Conservation (phyloP, 2,888 invertebrate species). For the Sesia bembeciformis region DNA sequence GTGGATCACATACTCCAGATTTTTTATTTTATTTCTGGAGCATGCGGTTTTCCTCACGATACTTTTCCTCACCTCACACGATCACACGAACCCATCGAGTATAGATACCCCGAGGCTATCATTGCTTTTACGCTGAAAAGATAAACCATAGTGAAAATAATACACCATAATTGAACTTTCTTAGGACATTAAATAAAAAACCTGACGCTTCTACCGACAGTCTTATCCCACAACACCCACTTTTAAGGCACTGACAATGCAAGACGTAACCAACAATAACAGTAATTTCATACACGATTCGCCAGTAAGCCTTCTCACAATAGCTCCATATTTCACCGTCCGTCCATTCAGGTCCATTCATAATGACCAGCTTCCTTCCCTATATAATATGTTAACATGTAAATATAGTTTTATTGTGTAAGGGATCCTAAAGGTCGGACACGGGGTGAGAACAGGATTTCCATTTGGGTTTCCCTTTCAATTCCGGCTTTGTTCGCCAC, state of each 20-base stretch:
- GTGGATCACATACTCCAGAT: no score
- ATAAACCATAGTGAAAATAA: no score
- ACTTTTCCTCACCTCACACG: no score
- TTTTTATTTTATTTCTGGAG: no score
- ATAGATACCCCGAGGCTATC: no score
- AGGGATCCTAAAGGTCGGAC: conserved; percentile 44
- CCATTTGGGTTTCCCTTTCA: conserved; percentile 46
- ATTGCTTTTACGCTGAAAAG: no score
- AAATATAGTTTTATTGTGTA: conserved; percentile 28
- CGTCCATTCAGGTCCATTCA: conserved; percentile 25
- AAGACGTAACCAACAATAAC: conserved; percentile 14
- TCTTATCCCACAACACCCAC: background rate
- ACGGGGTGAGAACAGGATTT: conserved; percentile 51
- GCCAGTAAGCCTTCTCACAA: conserved; percentile 31
- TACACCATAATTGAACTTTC: no score
- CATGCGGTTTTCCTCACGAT: no score
- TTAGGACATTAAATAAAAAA: no score
- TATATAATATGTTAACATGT: conserved; percentile 38
- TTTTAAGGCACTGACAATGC: background rate
- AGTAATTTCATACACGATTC: conserved; percentile 42
- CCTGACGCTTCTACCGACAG: background rate
- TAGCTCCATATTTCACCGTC: conserved; percentile 27
- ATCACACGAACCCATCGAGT: no score
- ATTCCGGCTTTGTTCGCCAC: conserved; percentile 16
- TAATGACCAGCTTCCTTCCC: conserved; percentile 54